phyloP scores from a whole-genome alignment of 2,113 vertebrate species.

The Elaphurus davidianus region DNA sequence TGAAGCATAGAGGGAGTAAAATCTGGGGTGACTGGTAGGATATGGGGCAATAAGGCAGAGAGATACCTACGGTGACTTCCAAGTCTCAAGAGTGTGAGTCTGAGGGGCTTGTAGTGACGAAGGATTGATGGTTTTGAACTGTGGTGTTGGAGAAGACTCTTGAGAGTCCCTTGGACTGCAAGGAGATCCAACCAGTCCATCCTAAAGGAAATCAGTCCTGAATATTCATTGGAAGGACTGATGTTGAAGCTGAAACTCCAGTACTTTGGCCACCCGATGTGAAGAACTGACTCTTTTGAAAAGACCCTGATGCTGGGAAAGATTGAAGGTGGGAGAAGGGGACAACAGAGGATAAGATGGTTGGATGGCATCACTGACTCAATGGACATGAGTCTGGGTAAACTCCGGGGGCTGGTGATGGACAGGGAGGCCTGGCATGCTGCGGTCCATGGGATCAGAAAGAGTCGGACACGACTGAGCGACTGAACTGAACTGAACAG shows the following conservation, averaged over 20 bases:
- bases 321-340: background rate
- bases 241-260: background rate
- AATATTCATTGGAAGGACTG: background rate
- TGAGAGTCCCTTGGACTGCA: background rate
- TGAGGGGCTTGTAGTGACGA: accelerated
- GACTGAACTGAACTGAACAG: background rate
- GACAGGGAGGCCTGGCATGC: background rate
- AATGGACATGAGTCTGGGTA: background rate
- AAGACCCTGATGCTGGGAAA: background rate
- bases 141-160: background rate
- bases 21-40: background rate
- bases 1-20: background rate
- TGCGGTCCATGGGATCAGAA: background rate
- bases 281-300: background rate
- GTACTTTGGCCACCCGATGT: background rate
- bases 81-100: background rate
- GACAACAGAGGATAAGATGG: background rate
- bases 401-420: background rate
- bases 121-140: background rate
- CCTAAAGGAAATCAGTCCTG: background rate
- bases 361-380: background rate
- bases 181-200: background rate
- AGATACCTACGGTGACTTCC: background rate
- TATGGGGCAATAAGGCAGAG: too few relatives aligned
- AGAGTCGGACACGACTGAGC: background rate